phyloP scores from a whole-genome alignment of 53 echinoderm and acorn worm species.

The Paelopatides confundens region DNA sequence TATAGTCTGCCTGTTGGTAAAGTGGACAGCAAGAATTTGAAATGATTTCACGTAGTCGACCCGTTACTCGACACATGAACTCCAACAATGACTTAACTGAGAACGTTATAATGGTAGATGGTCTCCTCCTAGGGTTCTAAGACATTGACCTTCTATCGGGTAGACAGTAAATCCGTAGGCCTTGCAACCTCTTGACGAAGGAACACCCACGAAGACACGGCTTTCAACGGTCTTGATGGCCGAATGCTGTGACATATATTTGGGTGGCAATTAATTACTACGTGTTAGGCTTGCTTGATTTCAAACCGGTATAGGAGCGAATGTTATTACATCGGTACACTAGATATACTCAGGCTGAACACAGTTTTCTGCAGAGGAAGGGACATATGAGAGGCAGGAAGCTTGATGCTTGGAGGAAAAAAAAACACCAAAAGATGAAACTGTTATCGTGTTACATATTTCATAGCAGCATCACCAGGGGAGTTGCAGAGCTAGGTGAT shows the following conservation, averaged over 20 bases:
- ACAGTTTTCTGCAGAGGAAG: too few species aligned
- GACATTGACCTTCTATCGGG: conserved; percentile 28
- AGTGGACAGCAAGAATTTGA: not conserved
- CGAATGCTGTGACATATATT: conserved; percentile 31
- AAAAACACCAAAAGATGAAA: too few species aligned
- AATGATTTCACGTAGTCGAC: not conserved
- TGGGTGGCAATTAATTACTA: conserved; percentile 47
- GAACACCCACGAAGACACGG: not conserved
- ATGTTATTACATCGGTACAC: too few species aligned
- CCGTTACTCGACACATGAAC: not conserved
- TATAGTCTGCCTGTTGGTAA: not conserved
- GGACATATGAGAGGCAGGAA: too few species aligned
- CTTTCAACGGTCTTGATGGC: conserved; percentile 10
- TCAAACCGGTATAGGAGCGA: not conserved
- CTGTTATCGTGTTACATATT: not conserved
- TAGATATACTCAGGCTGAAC: too few species aligned
- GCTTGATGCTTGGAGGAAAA: too few species aligned
- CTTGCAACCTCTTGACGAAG: not conserved
- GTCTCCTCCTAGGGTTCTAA: not conserved
- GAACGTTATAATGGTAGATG: not conserved
- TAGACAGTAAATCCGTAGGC: not conserved
- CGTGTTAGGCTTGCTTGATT: not conserved
- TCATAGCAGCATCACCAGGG: not conserved
- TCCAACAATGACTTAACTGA: conserved; percentile 14
- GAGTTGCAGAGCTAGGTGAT: not conserved